Conservation (phyloP, 2,888 invertebrate genomes). For the Trimorus sp. region DNA sequence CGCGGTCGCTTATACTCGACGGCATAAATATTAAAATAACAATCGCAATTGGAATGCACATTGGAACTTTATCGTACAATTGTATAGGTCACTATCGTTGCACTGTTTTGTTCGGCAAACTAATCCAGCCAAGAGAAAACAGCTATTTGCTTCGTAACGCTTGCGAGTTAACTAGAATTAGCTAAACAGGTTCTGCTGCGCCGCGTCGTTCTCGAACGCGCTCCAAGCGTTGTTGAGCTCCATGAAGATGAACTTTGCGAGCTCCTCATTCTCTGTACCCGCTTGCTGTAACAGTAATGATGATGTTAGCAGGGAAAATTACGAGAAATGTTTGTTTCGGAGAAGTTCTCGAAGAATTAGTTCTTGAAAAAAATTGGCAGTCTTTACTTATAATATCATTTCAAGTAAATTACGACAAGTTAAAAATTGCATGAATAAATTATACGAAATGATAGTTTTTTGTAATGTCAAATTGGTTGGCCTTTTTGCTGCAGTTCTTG, state of each 20-base stretch:
- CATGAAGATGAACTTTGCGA: constrained; percentile 99
- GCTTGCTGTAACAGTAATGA: constrained; percentile 87
- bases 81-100: constrained; percentile 58
- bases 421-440: no score
- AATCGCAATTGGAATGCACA: constrained; percentile 65
- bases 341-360: no score
- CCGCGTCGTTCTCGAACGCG: constrained; percentile 94
- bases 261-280: constrained; percentile 94
- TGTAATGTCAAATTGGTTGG: no score
- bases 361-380: no score
- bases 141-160: constrained; percentile 62
- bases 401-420: no score
- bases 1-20: constrained; percentile 24
- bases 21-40: constrained; percentile 61
- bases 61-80: constrained; percentile 59
- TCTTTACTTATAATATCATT: no score
- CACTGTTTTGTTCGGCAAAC: constrained; percentile 59
- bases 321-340: no score
- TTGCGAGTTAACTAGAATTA: constrained; percentile 73
- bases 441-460: no score
- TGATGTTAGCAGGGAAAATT: no score
- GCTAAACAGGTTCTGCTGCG: constrained; percentile 89
- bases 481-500: no score
- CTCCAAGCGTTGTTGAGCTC: constrained; percentile 99
- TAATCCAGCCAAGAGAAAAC: constrained; percentile 59